Evolutionary conservation across 1,140 invertebrate species (phyloP).

Genomic region (Microvelia longipes): DNA sequence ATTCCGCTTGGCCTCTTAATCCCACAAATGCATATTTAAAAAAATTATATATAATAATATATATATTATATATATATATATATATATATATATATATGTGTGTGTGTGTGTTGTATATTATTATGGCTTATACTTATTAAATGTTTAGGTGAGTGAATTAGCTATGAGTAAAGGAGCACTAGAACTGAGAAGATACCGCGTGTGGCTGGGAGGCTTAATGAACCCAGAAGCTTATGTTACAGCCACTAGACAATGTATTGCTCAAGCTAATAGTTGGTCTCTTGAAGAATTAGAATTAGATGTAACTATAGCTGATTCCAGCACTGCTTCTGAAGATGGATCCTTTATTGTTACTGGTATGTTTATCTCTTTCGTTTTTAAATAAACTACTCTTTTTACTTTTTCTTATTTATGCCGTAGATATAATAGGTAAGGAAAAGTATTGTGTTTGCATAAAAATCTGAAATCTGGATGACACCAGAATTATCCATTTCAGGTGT

Average conservation of each 20-base stretch:
- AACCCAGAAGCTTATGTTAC: conserved; percentile 99
- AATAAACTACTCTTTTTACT: neutral
- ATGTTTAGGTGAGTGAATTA: neutral
- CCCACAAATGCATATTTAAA: too few species aligned
- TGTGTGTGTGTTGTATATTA: too few species aligned
- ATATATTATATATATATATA: too few species aligned
- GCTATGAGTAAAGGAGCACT: neutral
- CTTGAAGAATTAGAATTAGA: conserved; percentile 89
- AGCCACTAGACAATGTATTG: conserved; percentile 91
- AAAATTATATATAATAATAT: too few species aligned
- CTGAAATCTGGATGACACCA: too few species aligned
- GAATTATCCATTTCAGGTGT: too few species aligned
- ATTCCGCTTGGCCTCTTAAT: too few species aligned
- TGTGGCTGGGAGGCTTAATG: conserved; percentile 92
- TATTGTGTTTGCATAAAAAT: too few species aligned
- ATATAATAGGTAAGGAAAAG: too few species aligned
- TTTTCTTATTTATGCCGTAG: too few species aligned
- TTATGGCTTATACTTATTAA: neutral
- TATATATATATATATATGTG: too few species aligned
- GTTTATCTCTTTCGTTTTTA: conserved; percentile 5
- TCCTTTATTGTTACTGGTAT: conserved; percentile 62
- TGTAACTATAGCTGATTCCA: conserved; percentile 50
- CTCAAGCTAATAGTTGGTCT: conserved; percentile 82
- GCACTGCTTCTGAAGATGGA: conserved; percentile 48
- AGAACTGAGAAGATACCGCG: conserved; percentile 45